A percentile compares a stretch with the other conserved stretches of the same genome.
Evolutionary conservation across 2,888 invertebrate genomes (phyloP).

Genomic region (Geotrupes spiniger): DNA sequence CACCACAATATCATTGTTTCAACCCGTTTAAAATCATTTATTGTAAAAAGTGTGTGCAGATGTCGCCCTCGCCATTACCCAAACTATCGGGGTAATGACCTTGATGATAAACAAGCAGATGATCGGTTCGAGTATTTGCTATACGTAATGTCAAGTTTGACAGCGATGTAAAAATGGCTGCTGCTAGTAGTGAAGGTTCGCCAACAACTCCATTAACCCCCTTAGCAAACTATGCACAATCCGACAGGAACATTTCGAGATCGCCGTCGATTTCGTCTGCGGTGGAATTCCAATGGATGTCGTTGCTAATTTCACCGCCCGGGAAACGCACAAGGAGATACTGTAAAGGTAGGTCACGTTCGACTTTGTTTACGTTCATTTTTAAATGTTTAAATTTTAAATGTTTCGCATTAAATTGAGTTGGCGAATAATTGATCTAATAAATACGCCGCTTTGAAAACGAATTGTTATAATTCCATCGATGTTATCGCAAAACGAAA

Average conservation of each 20-base stretch:
- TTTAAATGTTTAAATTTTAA: slow-evolving; percentile 1
- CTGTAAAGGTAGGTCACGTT: slow-evolving; percentile 31
- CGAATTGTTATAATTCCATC: too few relatives aligned
- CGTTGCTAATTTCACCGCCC: slow-evolving; percentile 39
- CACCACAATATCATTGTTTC: too few relatives aligned
- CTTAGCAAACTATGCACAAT: slow-evolving; percentile 26
- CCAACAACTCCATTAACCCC: slow-evolving; percentile 43
- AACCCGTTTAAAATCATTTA: too few relatives aligned
- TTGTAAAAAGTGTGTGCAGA: too few relatives aligned
- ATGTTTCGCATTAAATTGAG: background rate
- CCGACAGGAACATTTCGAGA: slow-evolving; percentile 50
- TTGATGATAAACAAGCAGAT: too few relatives aligned
- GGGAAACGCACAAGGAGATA: slow-evolving; percentile 25
- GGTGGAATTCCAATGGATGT: slow-evolving; percentile 51
- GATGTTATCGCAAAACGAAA: too few relatives aligned
- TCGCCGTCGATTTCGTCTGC: slow-evolving; percentile 59
- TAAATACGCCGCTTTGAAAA: too few relatives aligned
- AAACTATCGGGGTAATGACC: too few relatives aligned
- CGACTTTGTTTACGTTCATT: slow-evolving; percentile 13
- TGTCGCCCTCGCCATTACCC: too few relatives aligned
- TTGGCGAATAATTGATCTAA: slow-evolving; percentile 2
- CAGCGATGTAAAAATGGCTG: slow-evolving; percentile 38
- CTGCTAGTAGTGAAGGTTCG: slow-evolving; percentile 50
- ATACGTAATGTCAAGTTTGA: background rate
- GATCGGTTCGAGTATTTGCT: too few relatives aligned